These are phyloP conservation scores for Calonectris borealis DNA, from an alignment of 2,113 vertebrate species.

Conservation along the genomic window DNA sequence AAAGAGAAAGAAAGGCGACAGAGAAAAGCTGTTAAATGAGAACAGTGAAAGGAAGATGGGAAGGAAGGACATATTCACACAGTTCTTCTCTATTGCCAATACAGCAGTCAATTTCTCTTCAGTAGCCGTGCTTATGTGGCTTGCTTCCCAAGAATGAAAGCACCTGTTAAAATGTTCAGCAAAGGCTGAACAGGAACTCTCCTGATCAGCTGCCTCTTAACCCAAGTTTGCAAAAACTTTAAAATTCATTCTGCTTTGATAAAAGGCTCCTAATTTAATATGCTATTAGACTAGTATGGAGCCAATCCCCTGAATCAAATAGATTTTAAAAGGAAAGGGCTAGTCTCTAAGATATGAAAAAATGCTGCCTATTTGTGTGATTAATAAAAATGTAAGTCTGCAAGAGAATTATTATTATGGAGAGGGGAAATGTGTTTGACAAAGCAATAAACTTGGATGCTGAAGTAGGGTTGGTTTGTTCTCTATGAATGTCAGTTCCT, in stretches of 20 bases:
- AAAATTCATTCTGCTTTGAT: not conserved
- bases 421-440: not conserved
- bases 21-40: not conserved
- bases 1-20: not conserved
- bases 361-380: not conserved
- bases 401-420: not conserved
- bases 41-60: not conserved
- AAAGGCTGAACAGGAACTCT: not conserved
- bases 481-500: not conserved
- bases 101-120: not conserved
- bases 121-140: not conserved
- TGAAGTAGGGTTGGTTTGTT: not conserved
- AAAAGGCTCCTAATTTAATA: not conserved
- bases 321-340: conserved; percentile 2
- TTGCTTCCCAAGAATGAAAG: not conserved
- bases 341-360: not conserved
- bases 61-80: not conserved
- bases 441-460: not conserved
- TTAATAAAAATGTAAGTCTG: not conserved
- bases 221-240: not conserved
- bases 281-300: not conserved
- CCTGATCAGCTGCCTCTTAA: not conserved
- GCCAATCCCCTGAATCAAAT: not conserved
- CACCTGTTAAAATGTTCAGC: not conserved
- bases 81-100: not conserved